Evolutionary conservation across 1,140 invertebrate species (phyloP).

Genomic region (Coenobita brevimanus): DNA sequence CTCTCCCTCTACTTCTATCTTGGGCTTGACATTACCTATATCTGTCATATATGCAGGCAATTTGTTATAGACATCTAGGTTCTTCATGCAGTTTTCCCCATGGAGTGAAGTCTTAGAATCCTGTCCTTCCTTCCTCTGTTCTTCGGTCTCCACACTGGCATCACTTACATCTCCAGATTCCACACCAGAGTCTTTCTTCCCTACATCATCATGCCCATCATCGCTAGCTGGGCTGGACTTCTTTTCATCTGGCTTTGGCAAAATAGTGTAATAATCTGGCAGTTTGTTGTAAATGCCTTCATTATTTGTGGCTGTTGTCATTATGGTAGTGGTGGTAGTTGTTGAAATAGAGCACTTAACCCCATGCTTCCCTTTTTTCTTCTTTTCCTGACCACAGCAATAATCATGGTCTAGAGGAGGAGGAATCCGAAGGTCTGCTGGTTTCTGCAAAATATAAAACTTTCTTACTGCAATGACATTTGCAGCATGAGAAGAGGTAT

Average conservation of each 20-base stretch:
- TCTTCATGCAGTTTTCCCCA: neutral
- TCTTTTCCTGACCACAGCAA: conserved; percentile 71
- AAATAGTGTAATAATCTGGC: conserved; percentile 51
- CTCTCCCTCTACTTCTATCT: conserved; percentile 23
- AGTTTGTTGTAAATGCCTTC: conserved; percentile 32
- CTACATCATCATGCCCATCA: conserved; percentile 62
- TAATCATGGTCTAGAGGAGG: conserved; percentile 77
- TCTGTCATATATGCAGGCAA: conserved; percentile 70
- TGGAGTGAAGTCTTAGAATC: neutral
- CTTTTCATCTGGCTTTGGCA: conserved; percentile 25
- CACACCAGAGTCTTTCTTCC: conserved; percentile 74
- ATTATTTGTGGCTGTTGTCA: neutral
- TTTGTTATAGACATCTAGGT: conserved; percentile 65
- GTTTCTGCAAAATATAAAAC: conserved; percentile 16
- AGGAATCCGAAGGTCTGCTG: conserved; percentile 32
- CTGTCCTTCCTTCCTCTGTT: conserved; percentile 60
- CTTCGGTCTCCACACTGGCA: conserved; percentile 72
- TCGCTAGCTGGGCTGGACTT: conserved; percentile 38
- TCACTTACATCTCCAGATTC: conserved; percentile 74
- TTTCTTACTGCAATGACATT: no score
- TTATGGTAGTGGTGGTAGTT: no score
- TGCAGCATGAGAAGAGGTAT: no score
- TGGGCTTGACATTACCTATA: conserved; percentile 52
- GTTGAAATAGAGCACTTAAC: neutral
- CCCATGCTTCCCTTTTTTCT: conserved; percentile 6